phyloP scores from a whole-genome alignment of 2,797 vertebrate genomes.

The Scarus forsteni region DNA sequence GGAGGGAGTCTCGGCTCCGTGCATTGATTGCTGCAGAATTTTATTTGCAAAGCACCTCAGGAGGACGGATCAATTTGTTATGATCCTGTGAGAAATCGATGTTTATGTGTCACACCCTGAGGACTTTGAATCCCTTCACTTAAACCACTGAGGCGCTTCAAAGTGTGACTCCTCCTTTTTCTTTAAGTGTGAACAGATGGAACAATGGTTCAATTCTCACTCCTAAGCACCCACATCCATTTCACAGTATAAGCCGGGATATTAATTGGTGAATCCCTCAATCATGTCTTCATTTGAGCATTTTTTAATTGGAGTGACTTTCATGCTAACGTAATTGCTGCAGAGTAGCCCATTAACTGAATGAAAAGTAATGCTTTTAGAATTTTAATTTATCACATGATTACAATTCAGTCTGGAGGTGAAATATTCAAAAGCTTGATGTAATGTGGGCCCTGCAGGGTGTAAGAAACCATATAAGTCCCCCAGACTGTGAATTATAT shows the following conservation, averaged over 20 bases:
- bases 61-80: constrained; percentile 62
- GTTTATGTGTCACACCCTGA: constrained; percentile 58
- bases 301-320: constrained; percentile 82
- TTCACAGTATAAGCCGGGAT: constrained; percentile 31
- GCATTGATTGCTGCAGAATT: constrained; percentile 51
- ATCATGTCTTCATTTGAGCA: constrained; percentile 68
- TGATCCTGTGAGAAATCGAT: constrained; percentile 71
- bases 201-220: constrained; percentile 50
- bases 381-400: constrained; percentile 65
- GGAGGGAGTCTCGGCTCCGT: constrained; percentile 21
- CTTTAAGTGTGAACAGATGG: constrained; percentile 32
- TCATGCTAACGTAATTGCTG: constrained; percentile 74
- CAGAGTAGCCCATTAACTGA: constrained; percentile 62
- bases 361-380: constrained; percentile 65
- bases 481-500: constrained; percentile 40
- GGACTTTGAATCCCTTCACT: constrained; percentile 49
- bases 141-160: constrained; percentile 34
- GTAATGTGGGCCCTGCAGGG: constrained; percentile 38
- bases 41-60: constrained; percentile 50
- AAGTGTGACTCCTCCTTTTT: background rate
- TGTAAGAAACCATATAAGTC: constrained; percentile 16
- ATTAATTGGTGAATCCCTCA: constrained; percentile 65
- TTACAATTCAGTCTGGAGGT: constrained; percentile 43
- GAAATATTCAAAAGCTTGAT: constrained; percentile 30
- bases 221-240: constrained; percentile 53